phyloP scores from a whole-genome alignment of 2,888 invertebrate genomes.

The Phengaris arion region DNA sequence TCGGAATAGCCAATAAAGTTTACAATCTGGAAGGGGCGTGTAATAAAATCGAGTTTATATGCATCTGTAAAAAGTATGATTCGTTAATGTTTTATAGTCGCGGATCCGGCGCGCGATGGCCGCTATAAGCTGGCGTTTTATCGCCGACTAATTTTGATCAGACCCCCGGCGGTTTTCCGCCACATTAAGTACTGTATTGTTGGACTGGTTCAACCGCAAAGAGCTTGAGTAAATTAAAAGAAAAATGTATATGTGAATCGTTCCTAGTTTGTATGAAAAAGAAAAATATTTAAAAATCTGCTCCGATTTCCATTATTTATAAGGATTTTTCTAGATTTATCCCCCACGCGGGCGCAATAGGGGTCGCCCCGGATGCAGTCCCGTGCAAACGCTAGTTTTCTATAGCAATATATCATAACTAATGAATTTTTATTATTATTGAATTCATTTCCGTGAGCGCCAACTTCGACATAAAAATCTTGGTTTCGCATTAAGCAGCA shows the following conservation, averaged over 20 bases:
- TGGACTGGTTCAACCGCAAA: neutral
- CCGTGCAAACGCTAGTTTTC: neutral
- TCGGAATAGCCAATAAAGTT: slow-evolving; percentile 1
- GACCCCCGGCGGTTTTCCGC: slow-evolving; percentile 6
- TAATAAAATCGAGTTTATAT: slow-evolving; percentile 8
- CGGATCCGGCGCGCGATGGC: neutral
- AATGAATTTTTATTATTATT: neutral
- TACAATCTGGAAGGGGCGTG: neutral
- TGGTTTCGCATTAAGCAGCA: slow-evolving; percentile 1
- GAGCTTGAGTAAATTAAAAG: neutral
- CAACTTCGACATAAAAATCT: slow-evolving; percentile 4
- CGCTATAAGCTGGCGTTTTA: slow-evolving; percentile 16
- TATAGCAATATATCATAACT: neutral
- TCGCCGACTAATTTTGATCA: slow-evolving; percentile 25
- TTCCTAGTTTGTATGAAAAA: too few relatives aligned
- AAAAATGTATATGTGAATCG: neutral
- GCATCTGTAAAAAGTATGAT: slow-evolving; percentile 25
- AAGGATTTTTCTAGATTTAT: too few relatives aligned
- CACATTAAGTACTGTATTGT: slow-evolving; percentile 3
- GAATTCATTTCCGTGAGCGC: neutral
- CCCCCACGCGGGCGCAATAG: neutral
- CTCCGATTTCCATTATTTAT: too few relatives aligned
- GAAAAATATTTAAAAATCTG: too few relatives aligned
- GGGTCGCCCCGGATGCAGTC: too few relatives aligned
- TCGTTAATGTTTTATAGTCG: slow-evolving; percentile 21